Evolutionary conservation across 2,797 vertebrate species (phyloP).

Genomic region (Pampus argenteus): DNA sequence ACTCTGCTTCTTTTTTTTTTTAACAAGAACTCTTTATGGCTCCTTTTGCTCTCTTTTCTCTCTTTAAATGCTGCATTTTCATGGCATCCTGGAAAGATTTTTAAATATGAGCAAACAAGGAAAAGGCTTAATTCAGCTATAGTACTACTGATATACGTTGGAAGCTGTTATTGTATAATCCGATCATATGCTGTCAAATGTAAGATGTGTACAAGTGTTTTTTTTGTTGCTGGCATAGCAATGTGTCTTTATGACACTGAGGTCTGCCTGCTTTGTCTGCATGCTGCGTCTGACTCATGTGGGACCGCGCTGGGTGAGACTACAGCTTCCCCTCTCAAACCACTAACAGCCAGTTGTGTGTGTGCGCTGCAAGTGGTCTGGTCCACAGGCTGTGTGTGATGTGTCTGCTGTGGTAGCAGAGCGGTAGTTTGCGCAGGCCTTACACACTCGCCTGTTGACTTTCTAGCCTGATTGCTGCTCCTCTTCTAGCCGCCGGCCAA

Average conservation of each 20-base stretch:
- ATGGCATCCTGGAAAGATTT: conserved; percentile 54
- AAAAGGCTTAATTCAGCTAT: neutral
- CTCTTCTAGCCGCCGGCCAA: conserved; percentile 53
- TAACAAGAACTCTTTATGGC: conserved; percentile 72
- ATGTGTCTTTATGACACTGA: conserved; percentile 59
- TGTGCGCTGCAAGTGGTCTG: conserved; percentile 73
- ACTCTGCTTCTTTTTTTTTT: conserved; percentile 67
- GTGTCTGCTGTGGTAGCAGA: conserved; percentile 76
- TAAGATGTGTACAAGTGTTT: conserved; percentile 12
- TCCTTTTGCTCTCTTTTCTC: conserved; percentile 60
- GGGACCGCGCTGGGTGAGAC: conserved; percentile 72
- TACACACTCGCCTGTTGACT: conserved; percentile 65
- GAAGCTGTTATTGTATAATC: neutral
- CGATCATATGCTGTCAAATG: neutral
- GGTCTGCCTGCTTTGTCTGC: conserved; percentile 70
- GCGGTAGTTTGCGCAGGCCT: conserved; percentile 55
- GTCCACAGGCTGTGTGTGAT: conserved; percentile 75
- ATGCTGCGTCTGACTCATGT: conserved; percentile 70
- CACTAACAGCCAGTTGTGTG: conserved; percentile 81
- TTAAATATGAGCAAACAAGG: conserved; percentile 3
- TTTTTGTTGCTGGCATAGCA: conserved; percentile 29
- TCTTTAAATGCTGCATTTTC: conserved; percentile 53
- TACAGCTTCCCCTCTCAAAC: conserved; percentile 74
- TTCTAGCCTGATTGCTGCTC: conserved; percentile 53
- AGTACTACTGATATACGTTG: neutral